phyloP scores from a whole-genome alignment of 1,140 invertebrate species.

The Drosophila auraria region DNA sequence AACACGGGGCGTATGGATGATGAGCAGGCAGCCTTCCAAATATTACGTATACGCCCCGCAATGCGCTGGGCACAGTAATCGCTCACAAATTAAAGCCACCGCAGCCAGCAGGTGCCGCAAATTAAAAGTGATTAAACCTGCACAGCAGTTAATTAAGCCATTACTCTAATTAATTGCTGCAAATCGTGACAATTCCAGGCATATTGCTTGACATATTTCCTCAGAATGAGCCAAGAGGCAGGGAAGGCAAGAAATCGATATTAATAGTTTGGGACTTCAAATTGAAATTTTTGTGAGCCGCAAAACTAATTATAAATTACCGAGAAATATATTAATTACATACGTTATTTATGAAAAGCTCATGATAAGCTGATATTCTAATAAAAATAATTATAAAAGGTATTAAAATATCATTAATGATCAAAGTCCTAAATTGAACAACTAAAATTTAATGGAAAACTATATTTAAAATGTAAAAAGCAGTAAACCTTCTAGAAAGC shows the following conservation, averaged over 20 bases:
- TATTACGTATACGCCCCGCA: conserved; percentile 61
- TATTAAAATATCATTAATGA: not conserved
- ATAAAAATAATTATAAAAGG: not conserved
- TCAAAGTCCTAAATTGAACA: not conserved
- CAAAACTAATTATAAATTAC: too few species aligned
- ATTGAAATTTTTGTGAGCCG: not conserved
- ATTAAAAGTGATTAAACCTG: conserved; percentile 34
- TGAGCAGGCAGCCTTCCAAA: conserved; percentile 35
- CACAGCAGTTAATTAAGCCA: conserved; percentile 42
- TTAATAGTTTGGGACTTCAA: not conserved
- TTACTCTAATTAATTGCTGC: conserved; percentile 41
- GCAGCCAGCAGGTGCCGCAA: conserved; percentile 27
- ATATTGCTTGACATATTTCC: conserved; percentile 14
- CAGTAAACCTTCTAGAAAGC: too few species aligned
- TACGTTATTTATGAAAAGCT: too few species aligned
- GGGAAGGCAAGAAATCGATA: not conserved
- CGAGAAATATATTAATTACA: too few species aligned
- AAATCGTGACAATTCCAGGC: conserved; percentile 26
- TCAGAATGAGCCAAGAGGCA: too few species aligned
- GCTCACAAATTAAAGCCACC: conserved; percentile 30
- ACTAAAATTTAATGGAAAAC: not conserved
- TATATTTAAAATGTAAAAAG: not conserved
- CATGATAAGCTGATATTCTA: too few species aligned
- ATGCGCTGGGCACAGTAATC: conserved; percentile 12
- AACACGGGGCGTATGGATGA: conserved; percentile 42